Evolutionary conservation across 2,888 invertebrate species (phyloP), one percentile per base, ranked within the genome.

Genomic region (Omphaloscelis lunosa): DNA sequence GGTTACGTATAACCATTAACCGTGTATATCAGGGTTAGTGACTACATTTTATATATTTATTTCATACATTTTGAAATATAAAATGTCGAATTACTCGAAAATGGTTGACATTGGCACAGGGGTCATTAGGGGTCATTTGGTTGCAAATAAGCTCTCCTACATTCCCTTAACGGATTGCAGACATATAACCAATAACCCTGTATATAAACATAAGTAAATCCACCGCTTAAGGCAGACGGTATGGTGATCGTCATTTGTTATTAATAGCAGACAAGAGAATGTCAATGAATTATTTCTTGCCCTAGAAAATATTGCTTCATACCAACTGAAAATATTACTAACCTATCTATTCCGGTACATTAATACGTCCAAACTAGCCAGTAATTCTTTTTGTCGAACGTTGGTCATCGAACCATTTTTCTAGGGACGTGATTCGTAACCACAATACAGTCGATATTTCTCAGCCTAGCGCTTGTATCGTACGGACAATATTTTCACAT

Each of bases 401-500:
- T 39, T 61, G 82, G 63, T 82, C 86, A 69, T 58, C 48, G 82
- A 15, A n/a, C 68, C 86, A 82, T 76, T 78, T 79, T 62, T 75
- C 79, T 45, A 59, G 53, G 12, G 29, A 83, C 83, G 74, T 83
- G 86, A 86, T 78, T 79, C 56, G 83, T 41, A 27, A 68, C 59
- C 79, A 53, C 58, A 85, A 82, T 69, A 45, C 15, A 56, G 45
- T 29, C 63, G 48, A 82, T 75, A 71, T 73, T 61, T 69, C 61
- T 56, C 29, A 39, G 62, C 58, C 62, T 83, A 70, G 27, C 61
- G 12, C 58, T 34, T 23, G 45, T 84, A 34, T 73, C 68, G 53
- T 72, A n/a, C 56, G 15, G 59, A 68, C 68, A 29, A 85, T 75
- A 75, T 85, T 63, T 82, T 48, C 48, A 39, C 48, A 69, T 72